A percentile compares a stretch with the other conserved stretches of the same genome.
Conservation (phyloP, 1,140 invertebrate species). For the Rhynchophorus ferrugineus region DNA sequence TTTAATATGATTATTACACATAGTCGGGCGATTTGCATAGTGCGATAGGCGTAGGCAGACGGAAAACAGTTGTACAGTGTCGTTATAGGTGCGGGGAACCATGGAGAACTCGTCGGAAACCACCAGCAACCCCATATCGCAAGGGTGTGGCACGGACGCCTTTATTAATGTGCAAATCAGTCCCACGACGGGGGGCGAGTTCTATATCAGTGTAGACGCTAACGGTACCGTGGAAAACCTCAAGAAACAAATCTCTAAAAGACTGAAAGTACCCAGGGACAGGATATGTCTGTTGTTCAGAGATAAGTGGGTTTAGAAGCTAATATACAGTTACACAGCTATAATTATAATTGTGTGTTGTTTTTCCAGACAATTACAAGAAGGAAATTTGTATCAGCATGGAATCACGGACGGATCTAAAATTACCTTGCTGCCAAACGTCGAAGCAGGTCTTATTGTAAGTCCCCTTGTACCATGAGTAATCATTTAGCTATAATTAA, state of each 20-base stretch:
- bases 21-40: too few relatives aligned
- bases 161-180: conserved; percentile 73
- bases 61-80: too few relatives aligned
- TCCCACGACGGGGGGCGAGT: conserved; percentile 85
- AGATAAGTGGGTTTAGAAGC: conserved; percentile 66
- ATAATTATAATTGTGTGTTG: background rate
- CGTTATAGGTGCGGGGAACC: background rate
- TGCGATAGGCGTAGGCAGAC: background rate
- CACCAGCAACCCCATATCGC: conserved; percentile 38
- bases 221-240: conserved; percentile 78
- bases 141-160: conserved; percentile 60
- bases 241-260: conserved; percentile 86
- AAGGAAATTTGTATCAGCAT: conserved; percentile 80
- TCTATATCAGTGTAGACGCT: conserved; percentile 70
- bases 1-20: too few relatives aligned
- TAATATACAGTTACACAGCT: conserved; percentile 31
- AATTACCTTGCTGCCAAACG: conserved; percentile 82
- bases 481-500: conserved; percentile 2
- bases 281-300: conserved; percentile 84
- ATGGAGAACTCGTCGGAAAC: conserved; percentile 40
- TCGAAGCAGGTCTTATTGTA: conserved; percentile 90
- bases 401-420: conserved; percentile 78
- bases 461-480: conserved; percentile 42
- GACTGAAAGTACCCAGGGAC: conserved; percentile 84
- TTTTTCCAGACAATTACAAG: conserved; percentile 70